Evolutionary conservation across 2,113 vertebrate species (phyloP), one percentile per base, ranked within the genome.

Genomic region (Callipepla californica): DNA sequence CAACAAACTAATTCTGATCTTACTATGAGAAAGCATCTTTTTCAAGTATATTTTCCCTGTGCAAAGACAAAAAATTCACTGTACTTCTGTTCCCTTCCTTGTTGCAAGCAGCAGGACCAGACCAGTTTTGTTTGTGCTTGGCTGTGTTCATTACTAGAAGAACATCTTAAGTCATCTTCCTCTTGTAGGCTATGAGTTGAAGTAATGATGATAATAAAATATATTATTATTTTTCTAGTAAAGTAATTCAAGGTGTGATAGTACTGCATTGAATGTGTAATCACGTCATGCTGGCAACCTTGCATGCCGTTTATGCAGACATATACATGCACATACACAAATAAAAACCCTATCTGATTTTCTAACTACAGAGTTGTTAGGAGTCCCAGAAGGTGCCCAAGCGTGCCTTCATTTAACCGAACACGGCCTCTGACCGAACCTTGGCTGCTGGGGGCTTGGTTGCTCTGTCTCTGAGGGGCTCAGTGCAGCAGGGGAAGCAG

Each of bases 321-420:
- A 17, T 34, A 4, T 14, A 6, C 3, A 7, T 5, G 36, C 26
- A 18, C 3, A 10, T 4, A n/a, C 28, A 7, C 2, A 61, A 22
- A 1, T 78, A 3, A 0, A 0, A 21, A 13, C 61, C 25, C 48
- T 86, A 73, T 25, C 6, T 0, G 19, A 4, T 48, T 25, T 75
- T 61, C 36, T 8, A 3, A 11, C 38, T 22, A 44, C 72, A 30
- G 36, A 53, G 42, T 22, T 26, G 22, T 78, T n/a, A 13, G 32
- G 32, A 59, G 62, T 20, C n/a, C 45, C 0, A 2, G 79, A 45
- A 21, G n/a, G 17, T 1, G 0, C 55, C 48, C 45, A 42, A 45
- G 66, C 32, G 22, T 13, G 16, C n/a, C 40, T 61, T 50, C 20
- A 23, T 78, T 89, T 79, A 59, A 57, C 74, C 0, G 5, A 48